Conservation (phyloP, 53 echinoderm and acorn worm species). For the Mesocentrotus franciscanus region DNA sequence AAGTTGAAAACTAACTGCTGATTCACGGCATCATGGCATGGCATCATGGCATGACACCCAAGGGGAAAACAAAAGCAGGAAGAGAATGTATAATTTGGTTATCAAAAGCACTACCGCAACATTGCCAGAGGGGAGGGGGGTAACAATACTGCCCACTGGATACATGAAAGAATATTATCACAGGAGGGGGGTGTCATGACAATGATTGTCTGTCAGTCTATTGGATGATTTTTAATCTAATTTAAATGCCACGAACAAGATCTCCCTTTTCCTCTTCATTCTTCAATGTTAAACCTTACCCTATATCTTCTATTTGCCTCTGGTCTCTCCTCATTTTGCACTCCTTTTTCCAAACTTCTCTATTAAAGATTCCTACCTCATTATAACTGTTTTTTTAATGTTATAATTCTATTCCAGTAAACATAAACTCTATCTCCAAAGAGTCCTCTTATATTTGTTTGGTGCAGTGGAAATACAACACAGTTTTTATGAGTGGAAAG, state of each 20-base stretch:
- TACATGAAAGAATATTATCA: background rate
- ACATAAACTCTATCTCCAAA: too few relatives aligned
- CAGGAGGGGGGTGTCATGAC: background rate
- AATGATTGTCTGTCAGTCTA: background rate
- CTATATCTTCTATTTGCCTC: too few relatives aligned
- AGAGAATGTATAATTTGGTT: conserved; percentile 37
- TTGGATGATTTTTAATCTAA: background rate
- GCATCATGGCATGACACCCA: background rate
- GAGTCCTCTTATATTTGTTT: too few relatives aligned
- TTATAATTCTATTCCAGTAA: too few relatives aligned
- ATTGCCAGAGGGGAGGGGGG: background rate
- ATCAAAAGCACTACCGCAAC: background rate
- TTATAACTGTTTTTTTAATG: too few relatives aligned
- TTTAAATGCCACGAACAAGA: background rate
- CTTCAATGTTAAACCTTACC: too few relatives aligned
- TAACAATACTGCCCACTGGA: background rate
- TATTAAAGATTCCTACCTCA: too few relatives aligned
- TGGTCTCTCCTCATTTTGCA: too few relatives aligned
- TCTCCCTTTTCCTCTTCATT: background rate
- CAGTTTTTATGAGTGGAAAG: background rate
- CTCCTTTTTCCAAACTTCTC: too few relatives aligned
- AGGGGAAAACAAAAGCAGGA: background rate
- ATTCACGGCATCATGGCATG: background rate
- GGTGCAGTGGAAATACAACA: background rate
- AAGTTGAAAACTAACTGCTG: background rate